A percentile compares a stretch with the other conserved stretches of the same genome.
phyloP scores from a whole-genome alignment of 2,797 vertebrate species.

The Pelodytes ibericus region DNA sequence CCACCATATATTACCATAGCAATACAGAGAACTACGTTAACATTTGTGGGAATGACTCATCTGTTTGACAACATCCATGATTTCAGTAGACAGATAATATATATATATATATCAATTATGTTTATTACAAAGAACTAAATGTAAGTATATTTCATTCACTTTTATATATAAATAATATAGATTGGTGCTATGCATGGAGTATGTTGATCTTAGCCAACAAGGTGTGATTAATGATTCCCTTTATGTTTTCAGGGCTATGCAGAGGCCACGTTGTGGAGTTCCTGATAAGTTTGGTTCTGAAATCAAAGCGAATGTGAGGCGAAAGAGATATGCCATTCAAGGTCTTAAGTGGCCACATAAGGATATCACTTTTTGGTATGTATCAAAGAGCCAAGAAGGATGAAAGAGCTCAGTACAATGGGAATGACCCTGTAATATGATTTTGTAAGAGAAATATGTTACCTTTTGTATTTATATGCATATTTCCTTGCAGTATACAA shows the following conservation, averaged over 20 bases:
- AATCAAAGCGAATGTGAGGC: constrained; percentile 88
- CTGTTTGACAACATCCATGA: too few relatives aligned
- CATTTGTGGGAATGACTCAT: too few relatives aligned
- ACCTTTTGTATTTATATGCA: not conserved
- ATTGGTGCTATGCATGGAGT: too few relatives aligned
- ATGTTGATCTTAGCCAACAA: too few relatives aligned
- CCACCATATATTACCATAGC: too few relatives aligned
- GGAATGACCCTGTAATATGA: not conserved
- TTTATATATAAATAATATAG: too few relatives aligned
- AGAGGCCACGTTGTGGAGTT: constrained; percentile 85
- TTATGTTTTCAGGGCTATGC: constrained; percentile 80
- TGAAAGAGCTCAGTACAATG: constrained; percentile 30
- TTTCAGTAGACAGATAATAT: too few relatives aligned
- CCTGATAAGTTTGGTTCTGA: constrained; percentile 88
- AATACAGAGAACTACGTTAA: too few relatives aligned
- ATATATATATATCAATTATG: too few relatives aligned
- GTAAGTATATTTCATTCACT: too few relatives aligned
- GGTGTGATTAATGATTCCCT: not conserved
- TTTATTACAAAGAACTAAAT: too few relatives aligned
- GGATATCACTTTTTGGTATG: constrained; percentile 88
- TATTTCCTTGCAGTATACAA: constrained; percentile 80
- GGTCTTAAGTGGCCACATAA: constrained; percentile 88
- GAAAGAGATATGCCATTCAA: constrained; percentile 87
- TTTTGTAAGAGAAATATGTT: not conserved
- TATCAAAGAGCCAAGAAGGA: not conserved